Conservation (phyloP, 2,888 invertebrate species). For the Plebejus anna region DNA sequence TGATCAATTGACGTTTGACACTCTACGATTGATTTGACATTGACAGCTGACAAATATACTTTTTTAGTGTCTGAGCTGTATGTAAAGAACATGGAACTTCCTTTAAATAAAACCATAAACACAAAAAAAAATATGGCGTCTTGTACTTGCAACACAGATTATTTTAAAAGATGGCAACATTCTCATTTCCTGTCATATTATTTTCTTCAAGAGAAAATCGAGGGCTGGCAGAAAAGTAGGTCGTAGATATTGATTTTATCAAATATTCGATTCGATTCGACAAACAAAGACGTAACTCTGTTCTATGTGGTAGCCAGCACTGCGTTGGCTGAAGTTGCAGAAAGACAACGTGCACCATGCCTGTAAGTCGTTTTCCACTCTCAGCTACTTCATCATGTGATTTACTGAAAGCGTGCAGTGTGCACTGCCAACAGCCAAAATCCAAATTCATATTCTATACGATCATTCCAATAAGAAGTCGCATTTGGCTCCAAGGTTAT, state of each 20-base stretch:
- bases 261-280: constrained; percentile 50
- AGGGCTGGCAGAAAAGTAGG: constrained; percentile 59
- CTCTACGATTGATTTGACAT: not conserved
- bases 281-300: constrained; percentile 55
- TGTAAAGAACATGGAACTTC: not conserved
- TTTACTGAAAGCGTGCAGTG: constrained; percentile 49
- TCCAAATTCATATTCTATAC: constrained; percentile 43
- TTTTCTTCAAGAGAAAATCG: constrained; percentile 42
- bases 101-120: too few relatives aligned
- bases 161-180: constrained; percentile 34
- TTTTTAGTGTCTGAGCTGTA: not conserved
- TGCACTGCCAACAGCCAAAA: constrained; percentile 45
- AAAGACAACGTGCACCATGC: constrained; percentile 57
- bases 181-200: constrained; percentile 40
- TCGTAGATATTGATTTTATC: constrained; percentile 71
- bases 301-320: constrained; percentile 47
- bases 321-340: constrained; percentile 48
- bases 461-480: constrained; percentile 38
- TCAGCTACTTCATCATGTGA: constrained; percentile 50
- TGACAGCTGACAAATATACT: too few relatives aligned
- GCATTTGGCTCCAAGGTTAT: constrained; percentile 34
- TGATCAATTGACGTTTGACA: not conserved
- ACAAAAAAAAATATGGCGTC: too few relatives aligned
- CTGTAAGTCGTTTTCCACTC: constrained; percentile 56
- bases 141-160: not conserved